These are phyloP conservation scores for Aphelenchoides fujianensis DNA, from an alignment of 1,140 invertebrate species.

Conservation along the genomic window DNA sequence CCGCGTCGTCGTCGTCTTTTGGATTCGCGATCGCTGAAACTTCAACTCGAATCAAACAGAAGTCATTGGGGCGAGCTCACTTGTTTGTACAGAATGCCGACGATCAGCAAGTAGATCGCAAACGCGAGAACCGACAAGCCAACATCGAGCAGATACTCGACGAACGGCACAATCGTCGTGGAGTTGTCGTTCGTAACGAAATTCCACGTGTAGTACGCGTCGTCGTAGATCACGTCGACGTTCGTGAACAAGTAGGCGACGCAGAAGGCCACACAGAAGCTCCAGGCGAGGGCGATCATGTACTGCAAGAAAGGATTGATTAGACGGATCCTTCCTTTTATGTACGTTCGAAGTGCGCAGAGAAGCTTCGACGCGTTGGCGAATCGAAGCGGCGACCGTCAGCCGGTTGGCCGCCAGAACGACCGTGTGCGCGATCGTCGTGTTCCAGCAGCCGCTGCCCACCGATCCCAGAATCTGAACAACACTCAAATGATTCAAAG, in stretches of 20 bases:
- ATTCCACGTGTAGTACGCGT: neutral
- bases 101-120: neutral
- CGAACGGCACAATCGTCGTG: neutral
- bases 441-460: neutral
- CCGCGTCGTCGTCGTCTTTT: neutral
- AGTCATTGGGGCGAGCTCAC: neutral
- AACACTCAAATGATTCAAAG: neutral
- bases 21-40: conserved; percentile 4
- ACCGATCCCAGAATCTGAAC: neutral
- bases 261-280: neutral
- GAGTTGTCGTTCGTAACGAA: neutral
- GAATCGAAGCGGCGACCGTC: neutral
- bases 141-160: neutral
- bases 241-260: neutral
- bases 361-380: neutral
- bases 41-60: neutral
- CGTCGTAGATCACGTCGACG: neutral
- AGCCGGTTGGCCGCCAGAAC: neutral
- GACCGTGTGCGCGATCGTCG: neutral
- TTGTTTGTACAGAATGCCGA: neutral
- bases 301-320: neutral
- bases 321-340: neutral
- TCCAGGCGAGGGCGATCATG: neutral
- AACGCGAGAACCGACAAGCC: neutral
- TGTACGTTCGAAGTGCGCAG: neutral